Evolutionary conservation across 2,113 vertebrate species (phyloP).

Genomic region (Zootoca vivipara): DNA sequence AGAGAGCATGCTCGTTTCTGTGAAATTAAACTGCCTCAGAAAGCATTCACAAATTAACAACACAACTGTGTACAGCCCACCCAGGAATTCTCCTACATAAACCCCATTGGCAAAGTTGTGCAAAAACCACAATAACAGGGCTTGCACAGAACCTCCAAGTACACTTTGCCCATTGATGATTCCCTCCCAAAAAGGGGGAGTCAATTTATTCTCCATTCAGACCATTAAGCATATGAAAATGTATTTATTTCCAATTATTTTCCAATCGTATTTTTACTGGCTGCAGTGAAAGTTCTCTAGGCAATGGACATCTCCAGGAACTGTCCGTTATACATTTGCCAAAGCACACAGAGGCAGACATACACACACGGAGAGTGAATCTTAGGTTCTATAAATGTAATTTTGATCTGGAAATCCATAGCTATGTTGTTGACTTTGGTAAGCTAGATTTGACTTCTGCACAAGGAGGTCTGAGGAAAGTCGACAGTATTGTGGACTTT

Average conservation of each 20-base stretch:
- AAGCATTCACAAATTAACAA: not conserved
- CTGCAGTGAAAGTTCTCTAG: not conserved
- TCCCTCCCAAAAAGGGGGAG: not conserved
- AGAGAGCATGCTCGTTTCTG: not conserved
- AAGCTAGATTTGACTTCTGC: not conserved
- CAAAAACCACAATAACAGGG: not conserved
- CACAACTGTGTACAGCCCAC: not conserved
- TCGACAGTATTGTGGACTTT: not conserved
- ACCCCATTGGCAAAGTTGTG: not conserved
- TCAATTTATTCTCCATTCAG: not conserved
- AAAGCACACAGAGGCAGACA: not conserved
- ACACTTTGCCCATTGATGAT: not conserved
- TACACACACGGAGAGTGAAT: not conserved
- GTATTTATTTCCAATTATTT: slow-evolving; percentile 10
- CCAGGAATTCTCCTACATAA: not conserved
- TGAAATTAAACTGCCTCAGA: not conserved
- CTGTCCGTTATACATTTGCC: not conserved
- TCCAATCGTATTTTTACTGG: not conserved
- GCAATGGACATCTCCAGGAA: not conserved
- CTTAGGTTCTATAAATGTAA: not conserved
- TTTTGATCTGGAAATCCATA: not conserved
- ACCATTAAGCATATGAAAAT: not conserved
- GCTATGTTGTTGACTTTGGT: not conserved
- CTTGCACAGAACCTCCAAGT: not conserved
- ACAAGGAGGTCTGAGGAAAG: not conserved